Conservation (phyloP, 2,113 vertebrate genomes). For the Melospiza georgiana region DNA sequence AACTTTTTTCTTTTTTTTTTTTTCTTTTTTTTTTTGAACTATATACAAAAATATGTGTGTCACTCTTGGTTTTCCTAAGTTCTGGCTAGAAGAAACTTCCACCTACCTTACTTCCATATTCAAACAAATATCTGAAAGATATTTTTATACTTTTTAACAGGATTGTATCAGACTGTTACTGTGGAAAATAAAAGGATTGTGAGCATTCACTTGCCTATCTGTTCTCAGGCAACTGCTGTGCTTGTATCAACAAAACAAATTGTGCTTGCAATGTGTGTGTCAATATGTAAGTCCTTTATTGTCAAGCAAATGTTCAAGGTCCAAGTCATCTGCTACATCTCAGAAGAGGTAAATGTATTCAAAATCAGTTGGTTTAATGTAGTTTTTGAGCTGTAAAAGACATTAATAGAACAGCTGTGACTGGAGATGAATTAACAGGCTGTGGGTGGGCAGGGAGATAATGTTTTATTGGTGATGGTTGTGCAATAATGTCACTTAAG, state of each 20-base stretch:
- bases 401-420: background rate
- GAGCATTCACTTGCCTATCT: background rate
- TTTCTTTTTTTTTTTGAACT: background rate
- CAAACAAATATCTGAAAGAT: background rate
- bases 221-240: background rate
- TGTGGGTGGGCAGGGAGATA: background rate
- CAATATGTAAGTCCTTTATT: background rate
- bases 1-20: background rate
- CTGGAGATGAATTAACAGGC: background rate
- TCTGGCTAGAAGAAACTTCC: background rate
- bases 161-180: background rate
- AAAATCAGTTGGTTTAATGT: background rate
- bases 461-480: background rate
- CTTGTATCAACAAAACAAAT: background rate
- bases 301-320: background rate
- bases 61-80: background rate
- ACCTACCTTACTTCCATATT: background rate
- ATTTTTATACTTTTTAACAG: background rate
- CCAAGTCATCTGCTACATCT: background rate
- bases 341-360: background rate
- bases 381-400: background rate
- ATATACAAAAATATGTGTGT: rapidly evolving
- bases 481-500: background rate
- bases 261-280: background rate
- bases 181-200: background rate